Evolutionary conservation across 2,113 vertebrate species (phyloP), one percentile per base, ranked within the genome.

Genomic region (Mus pahari): DNA sequence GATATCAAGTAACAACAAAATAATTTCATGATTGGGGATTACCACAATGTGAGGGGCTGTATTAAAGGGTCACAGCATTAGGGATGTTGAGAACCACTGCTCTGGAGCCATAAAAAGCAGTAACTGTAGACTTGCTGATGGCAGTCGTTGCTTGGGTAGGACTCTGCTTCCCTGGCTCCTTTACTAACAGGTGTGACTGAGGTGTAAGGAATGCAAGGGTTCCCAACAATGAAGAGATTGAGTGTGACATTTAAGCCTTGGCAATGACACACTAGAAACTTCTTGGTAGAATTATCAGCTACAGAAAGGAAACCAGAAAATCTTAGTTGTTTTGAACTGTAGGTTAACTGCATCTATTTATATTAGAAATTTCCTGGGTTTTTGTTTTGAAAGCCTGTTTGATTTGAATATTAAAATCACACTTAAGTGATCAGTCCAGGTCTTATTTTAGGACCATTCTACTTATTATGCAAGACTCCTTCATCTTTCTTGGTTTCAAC

Each of bases 331-430:
- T 86, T 62, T 33, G 8, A 94, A 89, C 73, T 45, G 91, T 16
- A 86, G 9, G 45, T 60, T 60, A 89, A 78, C 66, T 64, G 17
- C 22, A 73, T 10, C 16, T 7, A 60, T 6, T 73, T 73, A 88
- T 14, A 75, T 28, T 79, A 84, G 64, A 86, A 20, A 86, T 42
- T 14, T 68, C 92, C 50, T 11, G 58, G n/a, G 3, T 12, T 66
- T 68, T 13, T 31, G 9, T 68, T 68, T 66, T 66, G 64, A 66
- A 31, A 66, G 64, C 3, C 64, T 31, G 64, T 10, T 48, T 82
- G 89, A 64, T 74, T 8, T 78, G 77, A 89, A 68, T 33, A 68
- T 68, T 68, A 68, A 95, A 92, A 91, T 90, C 26, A 94, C 77
- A 74, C 55, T 73, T 53, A 81, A 95, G 5, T n/a, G 26, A 33